Base-by-base conservation (phyloP, 2,113 vertebrate genomes). In the Hypocryptadius cinnamomeus region DNA sequence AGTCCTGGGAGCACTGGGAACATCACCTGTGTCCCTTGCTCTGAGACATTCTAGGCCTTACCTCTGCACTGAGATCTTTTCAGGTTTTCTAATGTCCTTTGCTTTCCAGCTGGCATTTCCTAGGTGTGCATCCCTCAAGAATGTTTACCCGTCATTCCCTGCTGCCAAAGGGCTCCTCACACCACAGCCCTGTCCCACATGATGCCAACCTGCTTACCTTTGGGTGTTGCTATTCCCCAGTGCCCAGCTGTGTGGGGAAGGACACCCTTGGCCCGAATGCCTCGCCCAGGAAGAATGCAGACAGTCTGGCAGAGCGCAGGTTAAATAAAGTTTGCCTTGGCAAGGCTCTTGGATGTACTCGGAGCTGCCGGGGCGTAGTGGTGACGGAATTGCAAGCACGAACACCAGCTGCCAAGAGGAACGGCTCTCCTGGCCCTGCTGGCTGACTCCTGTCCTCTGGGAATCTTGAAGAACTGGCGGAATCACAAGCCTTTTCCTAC, bases 311-410 rank as follows among this genome's bases (percentile, higher is more conserved):
- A 98, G 96, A 96, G 97, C 9, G 97, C 97, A 97, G 96, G 97
- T 97, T 98, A 98, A 98, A 98, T 98, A 98, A 98, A 98, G 97
- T 98, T 98, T 97, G 96, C 95, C 96, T 97, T 97, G 97, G 97
- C 97, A 95, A 72, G 61, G 66, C 93, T 96, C 95, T 97, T 97
- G 97, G 96, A 89, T 74, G 89, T 79, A 11, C 50, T 51, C 8
- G 76, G 95, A 89, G 92, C 87, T 94, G 88, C 96, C 44, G 54
- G 81, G 94, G 93, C 86, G 72, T 76, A 96, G 93, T 63, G 97
- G 89, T 85, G 77, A 87, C 66, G 85, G 94, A 94, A 92, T 93
- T 87, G 79, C 94, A 82, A 79, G 79, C 96, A 96, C 7, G 87
- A 87, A 37, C 42, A 0, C 5, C 60, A 30, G 91, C 96, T 84